A percentile compares a stretch with the other conserved stretches of the same genome.
Conservation (phyloP, 2,888 invertebrate species). For the Hybos culiciformis region DNA sequence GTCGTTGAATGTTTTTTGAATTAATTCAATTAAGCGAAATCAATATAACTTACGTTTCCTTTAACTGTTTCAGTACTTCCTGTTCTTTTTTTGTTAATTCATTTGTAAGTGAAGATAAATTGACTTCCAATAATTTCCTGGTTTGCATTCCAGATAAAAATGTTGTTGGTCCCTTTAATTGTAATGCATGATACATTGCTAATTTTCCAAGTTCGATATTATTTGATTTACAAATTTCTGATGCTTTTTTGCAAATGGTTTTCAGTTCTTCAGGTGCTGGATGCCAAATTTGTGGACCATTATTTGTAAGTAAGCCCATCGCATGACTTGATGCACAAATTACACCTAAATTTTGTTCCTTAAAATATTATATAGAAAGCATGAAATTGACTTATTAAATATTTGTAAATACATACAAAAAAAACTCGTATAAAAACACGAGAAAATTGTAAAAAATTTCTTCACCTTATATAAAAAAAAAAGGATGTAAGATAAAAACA, state of each 20-base stretch:
- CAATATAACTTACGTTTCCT: conserved; percentile 47
- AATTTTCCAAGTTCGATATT: conserved; percentile 54
- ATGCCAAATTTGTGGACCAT: conserved; percentile 69
- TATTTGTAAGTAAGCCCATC: conserved; percentile 68
- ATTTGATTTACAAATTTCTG: conserved; percentile 50
- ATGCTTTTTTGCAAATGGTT: conserved; percentile 45
- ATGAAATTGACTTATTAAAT: not conserved
- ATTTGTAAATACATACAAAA: conserved; percentile 29
- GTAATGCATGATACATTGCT: conserved; percentile 51
- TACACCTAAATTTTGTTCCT: conserved; percentile 50
- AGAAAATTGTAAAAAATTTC: too few species aligned
- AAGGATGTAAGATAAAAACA: too few species aligned
- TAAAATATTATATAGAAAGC: conserved; percentile 14
- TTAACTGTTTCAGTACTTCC: conserved; percentile 45
- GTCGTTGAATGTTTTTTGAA: too few species aligned
- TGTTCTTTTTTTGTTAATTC: conserved; percentile 55
- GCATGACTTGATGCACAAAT: conserved; percentile 72
- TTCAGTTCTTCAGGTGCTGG: conserved; percentile 54
- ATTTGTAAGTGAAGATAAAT: conserved; percentile 46
- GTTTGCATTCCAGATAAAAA: conserved; percentile 67
- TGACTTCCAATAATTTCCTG: conserved; percentile 44
- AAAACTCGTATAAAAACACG: too few species aligned
- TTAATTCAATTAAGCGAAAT: too few species aligned
- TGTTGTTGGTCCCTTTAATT: conserved; percentile 49
- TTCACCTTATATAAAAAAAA: too few species aligned